Base-by-base conservation (phyloP, 2,888 invertebrate genomes). In the Strigamia crassipes region DNA sequence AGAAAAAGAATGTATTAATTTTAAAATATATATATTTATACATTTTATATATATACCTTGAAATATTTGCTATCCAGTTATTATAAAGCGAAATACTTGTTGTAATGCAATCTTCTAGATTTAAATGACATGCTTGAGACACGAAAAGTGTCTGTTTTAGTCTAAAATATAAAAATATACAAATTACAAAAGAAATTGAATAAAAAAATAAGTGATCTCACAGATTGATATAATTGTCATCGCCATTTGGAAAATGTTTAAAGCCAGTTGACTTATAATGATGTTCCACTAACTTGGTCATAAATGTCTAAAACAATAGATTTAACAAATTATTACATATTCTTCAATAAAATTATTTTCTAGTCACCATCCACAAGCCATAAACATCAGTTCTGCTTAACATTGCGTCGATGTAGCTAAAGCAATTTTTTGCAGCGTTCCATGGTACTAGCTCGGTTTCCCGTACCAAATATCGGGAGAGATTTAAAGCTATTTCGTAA, bases 401-500 rank as follows among this genome's bases (percentile, higher is more conserved):
- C 80, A 81, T 83, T 12, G 46, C 13, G 27, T 82, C 83, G 27
- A 83, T 13, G 38, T 81, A 83, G 21, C 9, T 56, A 23, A 95
- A 90, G 86, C 94, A 94, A 83, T 90, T 90, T 0, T 94, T 90
- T 0, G 94, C 94, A 0, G 94, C 93, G 0, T 92, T 91, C 96
- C 96, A 96, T 0, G 95, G 95, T 0, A 94, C 93, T 89, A 94
- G 95, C 85, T 94, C 94, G 8, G 90, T 89, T 87, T 94, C 94
- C 51, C 92, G 91, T 0, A 88, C 89, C 84, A 97, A 89, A 87
- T 96, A 97, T 81, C 91, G 91, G 0, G 94, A 93, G 0, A 96
- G 90, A 85, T 94, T 93, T 84, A 97, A 88, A 0, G 96, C 94
- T 2, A 92, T 91, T 15, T 90, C 89, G 85, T 96, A 96, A 85